A percentile compares a stretch with the other conserved stretches of the same genome.
Evolutionary conservation across 2,888 invertebrate genomes (phyloP).

Genomic region (Idaea aversata): DNA sequence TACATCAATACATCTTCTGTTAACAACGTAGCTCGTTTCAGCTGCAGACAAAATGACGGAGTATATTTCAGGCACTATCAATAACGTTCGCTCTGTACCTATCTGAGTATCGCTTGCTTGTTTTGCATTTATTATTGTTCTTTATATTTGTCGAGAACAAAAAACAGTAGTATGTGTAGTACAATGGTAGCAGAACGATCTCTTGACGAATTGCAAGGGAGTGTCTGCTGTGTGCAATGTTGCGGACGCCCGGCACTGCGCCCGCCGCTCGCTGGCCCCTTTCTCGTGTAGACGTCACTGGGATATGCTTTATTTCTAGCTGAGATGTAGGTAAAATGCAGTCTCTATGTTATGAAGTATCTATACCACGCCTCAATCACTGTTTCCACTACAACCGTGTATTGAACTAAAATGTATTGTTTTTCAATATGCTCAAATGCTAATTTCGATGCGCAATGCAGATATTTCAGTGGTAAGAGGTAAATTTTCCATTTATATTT

Average conservation of each 20-base stretch:
- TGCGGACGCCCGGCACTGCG: conserved; percentile 21
- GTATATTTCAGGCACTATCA: conserved; percentile 50
- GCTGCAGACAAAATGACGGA: conserved; percentile 52
- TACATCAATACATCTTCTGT: conserved; percentile 49
- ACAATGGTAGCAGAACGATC: conserved; percentile 30
- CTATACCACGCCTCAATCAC: neutral
- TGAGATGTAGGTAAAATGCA: conserved; percentile 36
- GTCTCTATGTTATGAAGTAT: conserved; percentile 18
- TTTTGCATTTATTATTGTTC: conserved; percentile 40
- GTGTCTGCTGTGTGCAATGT: conserved; percentile 23
- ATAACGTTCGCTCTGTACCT: conserved; percentile 42
- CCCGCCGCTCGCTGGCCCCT: conserved; percentile 14
- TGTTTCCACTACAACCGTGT: neutral
- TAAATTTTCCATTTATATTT: neutral
- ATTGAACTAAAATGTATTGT: neutral
- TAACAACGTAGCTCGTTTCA: conserved; percentile 48
- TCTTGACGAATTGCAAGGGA: conserved; percentile 51
- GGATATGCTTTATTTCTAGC: conserved; percentile 37
- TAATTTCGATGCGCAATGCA: conserved; percentile 2
- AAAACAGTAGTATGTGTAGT: conserved; percentile 25
- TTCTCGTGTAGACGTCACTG: conserved; percentile 40
- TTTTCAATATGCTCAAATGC: neutral
- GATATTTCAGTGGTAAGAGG: neutral
- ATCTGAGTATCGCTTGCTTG: conserved; percentile 38
- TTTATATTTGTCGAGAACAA: conserved; percentile 39